Base-by-base conservation (phyloP, 2,113 vertebrate genomes). In the Illadopsis cleaveri region DNA sequence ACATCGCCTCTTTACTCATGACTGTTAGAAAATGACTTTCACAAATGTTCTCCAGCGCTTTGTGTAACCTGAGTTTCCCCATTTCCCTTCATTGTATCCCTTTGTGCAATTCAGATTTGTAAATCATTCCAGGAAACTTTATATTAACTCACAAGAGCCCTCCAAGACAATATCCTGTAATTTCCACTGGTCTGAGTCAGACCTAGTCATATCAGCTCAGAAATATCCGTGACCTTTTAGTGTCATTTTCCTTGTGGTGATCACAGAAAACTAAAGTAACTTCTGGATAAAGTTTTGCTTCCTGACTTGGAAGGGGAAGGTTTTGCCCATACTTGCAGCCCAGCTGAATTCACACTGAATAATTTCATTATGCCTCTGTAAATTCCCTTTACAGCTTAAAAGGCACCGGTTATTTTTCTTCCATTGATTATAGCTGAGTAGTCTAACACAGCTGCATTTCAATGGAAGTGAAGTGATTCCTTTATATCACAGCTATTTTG, bases 81-180 rank as follows among this genome's bases (percentile, higher is more conserved):
- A 21, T 70, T 96, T 93, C 84, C 86, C 80, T 93, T 91, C 80
- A 44, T 66, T 92, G 40, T 90, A 73, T 81, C 75, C 85, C 72
- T 90, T 44, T 62, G 54, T 86, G 85, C 82, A 64, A 81, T 91
- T 38, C 80, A 84, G 81, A 76, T 91, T 89, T 88, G 85, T 79
- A 93, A 95, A 87, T 93, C 80, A 90, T 92, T 91, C 93, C 89
- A 91, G 82, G 82, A 96, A 97, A 97, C 62, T 90, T 97, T 95
- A 93, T 83, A 89, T 92, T 95, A 94, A 91, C 86, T 71, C 62
- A 54, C 69, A 85, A 93, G 71, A 96, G 87, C 81, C 82, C 62
- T 93, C 68, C 33, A 7, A 95, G 82, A 78, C 81, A 94, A 83
- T 78, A 65, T 94, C 81, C 94, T 79, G 54, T 84, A 72, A 68